phyloP scores from a whole-genome alignment of 2,113 vertebrate species.

The Columba livia region DNA sequence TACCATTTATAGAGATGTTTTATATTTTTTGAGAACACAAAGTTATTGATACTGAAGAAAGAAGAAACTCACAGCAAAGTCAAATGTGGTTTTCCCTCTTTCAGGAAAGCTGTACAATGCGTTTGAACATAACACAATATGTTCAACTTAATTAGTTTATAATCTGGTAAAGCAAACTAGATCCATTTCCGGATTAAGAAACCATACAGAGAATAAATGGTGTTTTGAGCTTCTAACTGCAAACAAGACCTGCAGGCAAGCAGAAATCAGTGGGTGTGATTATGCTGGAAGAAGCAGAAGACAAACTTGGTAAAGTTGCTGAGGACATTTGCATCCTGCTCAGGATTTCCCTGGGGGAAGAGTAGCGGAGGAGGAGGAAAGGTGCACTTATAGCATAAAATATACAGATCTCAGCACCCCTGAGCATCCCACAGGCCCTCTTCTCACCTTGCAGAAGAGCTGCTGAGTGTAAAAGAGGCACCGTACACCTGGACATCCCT shows the following conservation, averaged over 20 bases:
- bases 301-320: neutral
- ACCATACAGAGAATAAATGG: constrained; percentile 4
- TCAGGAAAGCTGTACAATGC: neutral
- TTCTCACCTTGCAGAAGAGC: neutral
- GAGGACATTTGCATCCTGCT: neutral
- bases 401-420: neutral
- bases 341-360: neutral
- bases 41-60: neutral
- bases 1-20: neutral
- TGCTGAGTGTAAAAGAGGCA: neutral
- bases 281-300: neutral
- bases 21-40: neutral
- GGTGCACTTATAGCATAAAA: neutral
- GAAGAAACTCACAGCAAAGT: neutral
- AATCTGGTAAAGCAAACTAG: constrained; percentile 50
- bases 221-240: constrained; percentile 1
- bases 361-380: neutral
- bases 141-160: constrained; percentile 22
- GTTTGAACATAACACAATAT: neutral
- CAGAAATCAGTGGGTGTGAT: neutral
- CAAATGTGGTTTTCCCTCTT: neutral
- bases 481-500: neutral
- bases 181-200: constrained; percentile 48
- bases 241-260: constrained; percentile 7
- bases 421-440: neutral